Base-by-base conservation (phyloP, 2,113 vertebrate genomes). In the Nannobrachium achirus region DNA sequence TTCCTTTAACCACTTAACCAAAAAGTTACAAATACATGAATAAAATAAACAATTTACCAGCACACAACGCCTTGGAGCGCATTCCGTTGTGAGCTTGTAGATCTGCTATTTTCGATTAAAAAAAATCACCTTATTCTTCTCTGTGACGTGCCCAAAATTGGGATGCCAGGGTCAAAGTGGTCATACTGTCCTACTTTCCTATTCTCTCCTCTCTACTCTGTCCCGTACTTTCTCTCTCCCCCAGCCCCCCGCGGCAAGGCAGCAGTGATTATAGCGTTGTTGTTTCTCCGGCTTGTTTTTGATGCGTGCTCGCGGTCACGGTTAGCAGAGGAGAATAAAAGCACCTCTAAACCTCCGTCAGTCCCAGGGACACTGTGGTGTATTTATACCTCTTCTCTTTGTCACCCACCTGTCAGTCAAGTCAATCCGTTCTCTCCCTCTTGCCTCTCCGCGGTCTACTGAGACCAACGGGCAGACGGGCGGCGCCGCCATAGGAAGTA, bases 321-420 rank as follows among this genome's bases (percentile, higher is more conserved):
- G 78, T 87, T 61, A 82, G 82, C 44, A 66, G 66, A 80, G 84
- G 78, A 33, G 25, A 86, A 82, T 89, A 88, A 33, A 33, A 91
- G 85, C 78, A 83, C 80, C 88, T 87, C 78, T 83, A 88, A 88
- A 89, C 88, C 88, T 85, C 87, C 88, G 86, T 86, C 86, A 86
- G 82, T 89, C 80, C 87, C 83, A 52, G 63, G 82, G 82, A 88
- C 78, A 71, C 82, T 66, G 75, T 52, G 72, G 86, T 86, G 83
- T 90, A 91, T 89, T 91, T 91, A 87, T 89, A 89, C 79, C 66
- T 11, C 78, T 76, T 33, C 56, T 76, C 76, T 89, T 89, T 86
- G 85, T 90, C 52, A 62, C 39, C 80, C 64, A 80, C 78, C 87
- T 90, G 88, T 85, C 88, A 87, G 79, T 91, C 87, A 91, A 89